A percentile compares a stretch with the other conserved stretches of the same genome.
These are phyloP conservation scores for Fabriciana adippe DNA, from an alignment of 2,888 invertebrate species.

Conservation along the genomic window DNA sequence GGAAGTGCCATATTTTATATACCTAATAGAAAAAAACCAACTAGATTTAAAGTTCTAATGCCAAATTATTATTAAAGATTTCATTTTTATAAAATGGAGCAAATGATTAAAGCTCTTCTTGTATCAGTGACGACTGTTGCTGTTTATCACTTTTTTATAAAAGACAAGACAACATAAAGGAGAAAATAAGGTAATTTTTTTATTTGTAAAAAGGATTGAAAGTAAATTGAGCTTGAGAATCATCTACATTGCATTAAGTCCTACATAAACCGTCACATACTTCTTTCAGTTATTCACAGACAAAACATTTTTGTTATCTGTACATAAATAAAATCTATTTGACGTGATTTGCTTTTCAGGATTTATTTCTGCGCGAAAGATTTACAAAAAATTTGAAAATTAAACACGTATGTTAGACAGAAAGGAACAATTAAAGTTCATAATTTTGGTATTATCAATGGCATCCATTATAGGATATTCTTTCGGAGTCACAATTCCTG, in stretches of 20 bases:
- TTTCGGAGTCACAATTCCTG: conserved; percentile 52
- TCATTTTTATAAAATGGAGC: conserved; percentile 45
- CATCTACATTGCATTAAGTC: no score
- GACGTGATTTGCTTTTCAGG: background rate
- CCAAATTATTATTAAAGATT: background rate
- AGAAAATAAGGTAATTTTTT: background rate
- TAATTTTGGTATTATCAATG: conserved; percentile 60
- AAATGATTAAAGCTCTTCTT: conserved; percentile 47
- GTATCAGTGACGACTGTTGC: conserved; percentile 51
- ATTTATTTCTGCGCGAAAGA: background rate
- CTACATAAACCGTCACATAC: no score
- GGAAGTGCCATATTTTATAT: background rate
- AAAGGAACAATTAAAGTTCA: conserved; percentile 58
- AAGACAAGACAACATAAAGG: conserved; percentile 10
- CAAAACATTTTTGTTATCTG: background rate
- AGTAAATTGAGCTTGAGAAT: background rate
- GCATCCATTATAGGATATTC: conserved; percentile 61
- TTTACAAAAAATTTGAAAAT: background rate
- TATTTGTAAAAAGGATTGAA: background rate
- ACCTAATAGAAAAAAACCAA: conserved; percentile 9
- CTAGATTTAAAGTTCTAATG: conserved; percentile 2
- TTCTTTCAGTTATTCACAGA: background rate
- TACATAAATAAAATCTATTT: background rate
- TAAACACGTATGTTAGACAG: conserved; percentile 54
- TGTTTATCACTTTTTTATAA: conserved; percentile 50